Conservation (phyloP, 30 jellyfish, hydroid and myxozoan species). For the Hydractinia symbiolongicarpus region DNA sequence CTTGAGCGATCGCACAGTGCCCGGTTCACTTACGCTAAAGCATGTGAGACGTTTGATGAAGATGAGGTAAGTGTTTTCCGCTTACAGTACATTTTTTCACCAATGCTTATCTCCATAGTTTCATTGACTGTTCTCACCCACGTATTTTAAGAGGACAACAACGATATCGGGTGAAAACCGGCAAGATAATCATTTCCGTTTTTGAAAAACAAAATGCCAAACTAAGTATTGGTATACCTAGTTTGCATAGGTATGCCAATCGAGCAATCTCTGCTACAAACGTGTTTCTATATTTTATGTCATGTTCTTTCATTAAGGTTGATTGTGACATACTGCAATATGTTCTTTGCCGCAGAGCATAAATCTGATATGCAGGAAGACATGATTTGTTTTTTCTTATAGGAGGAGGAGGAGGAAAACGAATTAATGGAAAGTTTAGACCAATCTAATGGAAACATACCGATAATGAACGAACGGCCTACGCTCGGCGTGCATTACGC, state of each 20-base stretch:
- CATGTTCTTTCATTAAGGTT: neutral
- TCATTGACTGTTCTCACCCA: too few relatives aligned
- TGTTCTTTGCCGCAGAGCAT: neutral
- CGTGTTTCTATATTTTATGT: neutral
- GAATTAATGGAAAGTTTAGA: conserved; percentile 7
- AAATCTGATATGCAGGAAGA: neutral
- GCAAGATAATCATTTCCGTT: too few relatives aligned
- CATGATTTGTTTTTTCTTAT: neutral
- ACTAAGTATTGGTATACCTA: too few relatives aligned
- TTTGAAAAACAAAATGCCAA: too few relatives aligned
- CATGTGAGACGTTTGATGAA: conserved; percentile 84
- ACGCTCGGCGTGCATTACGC: too few relatives aligned
- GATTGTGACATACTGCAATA: neutral
- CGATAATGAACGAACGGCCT: too few relatives aligned
- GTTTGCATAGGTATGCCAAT: neutral
- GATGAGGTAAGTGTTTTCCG: conserved; percentile 22
- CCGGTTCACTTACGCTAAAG: conserved; percentile 88
- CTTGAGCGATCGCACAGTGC: conserved; percentile 98
- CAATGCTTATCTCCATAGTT: too few relatives aligned
- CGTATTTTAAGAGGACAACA: too few relatives aligned
- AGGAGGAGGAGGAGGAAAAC: conserved; percentile 5
- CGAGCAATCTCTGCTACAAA: neutral
- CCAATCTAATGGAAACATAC: neutral
- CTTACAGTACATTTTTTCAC: too few relatives aligned
- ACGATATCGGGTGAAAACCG: too few relatives aligned